Evolutionary conservation across 2,888 invertebrate species (phyloP), one percentile per base, ranked within the genome.

Genomic region (Schrankia costaestrigalis): DNA sequence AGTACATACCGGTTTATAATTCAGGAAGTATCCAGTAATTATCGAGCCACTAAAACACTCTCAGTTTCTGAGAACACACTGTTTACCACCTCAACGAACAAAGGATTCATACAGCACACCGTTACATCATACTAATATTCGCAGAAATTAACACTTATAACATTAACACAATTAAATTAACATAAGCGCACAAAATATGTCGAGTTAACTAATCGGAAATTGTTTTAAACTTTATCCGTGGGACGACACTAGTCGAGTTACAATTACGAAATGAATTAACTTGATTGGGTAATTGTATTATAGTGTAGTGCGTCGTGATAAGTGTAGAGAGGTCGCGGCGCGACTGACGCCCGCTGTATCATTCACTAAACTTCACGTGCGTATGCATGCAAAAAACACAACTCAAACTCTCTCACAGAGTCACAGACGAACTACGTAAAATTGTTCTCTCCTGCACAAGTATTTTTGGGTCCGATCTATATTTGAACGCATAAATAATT

Each of bases 311-410:
- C 63, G 73, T 66, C 81, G 84, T 79, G 85, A 83, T 82, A 81
- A 76, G 64, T 78, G 79, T 41, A 41, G 74, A 68, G 75, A 82
- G 81, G 84, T 76, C 78, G 82, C 77, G 70, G 48, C 52, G 63
- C 78, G 79, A 85, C 85, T 85, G 84, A 52, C 65, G 71, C 63
- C 57, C 68, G 71, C 62, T 71, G 64, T 81, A 76, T 75, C 79
- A 76, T 73, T 73, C 66, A 74, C 64, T 75, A 75, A 71, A 75
- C 58, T 69, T 79, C 82, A 84, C 82, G 84, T 83, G 82, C 70
- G 72, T 66, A 66, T 62, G 64, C 73, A 81, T 80, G 84, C 85
- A 84, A 83, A 82, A 78, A 82, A 75, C 72, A 72, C 68, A 74
- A 12, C 12, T 12, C 12, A 14, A 8, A 25, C 25, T 13, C 12